Conservation (phyloP, 2,113 vertebrate species). For the Genyomyrus donnyi region DNA sequence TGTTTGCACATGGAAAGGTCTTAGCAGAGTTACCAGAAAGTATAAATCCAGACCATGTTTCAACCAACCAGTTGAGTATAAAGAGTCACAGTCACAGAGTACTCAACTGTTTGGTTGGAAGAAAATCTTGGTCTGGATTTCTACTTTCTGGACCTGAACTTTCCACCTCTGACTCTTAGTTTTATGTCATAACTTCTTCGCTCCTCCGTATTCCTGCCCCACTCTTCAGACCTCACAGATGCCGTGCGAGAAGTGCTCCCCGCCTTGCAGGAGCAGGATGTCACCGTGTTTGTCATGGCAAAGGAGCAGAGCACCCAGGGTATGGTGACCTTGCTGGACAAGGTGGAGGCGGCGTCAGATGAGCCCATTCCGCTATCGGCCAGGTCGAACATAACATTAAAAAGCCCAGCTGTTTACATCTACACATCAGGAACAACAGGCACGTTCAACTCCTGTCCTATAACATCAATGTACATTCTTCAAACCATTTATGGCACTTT, state of each 20-base stretch:
- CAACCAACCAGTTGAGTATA: neutral
- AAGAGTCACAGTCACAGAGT: too few species aligned
- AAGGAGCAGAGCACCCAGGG: slow-evolving; percentile 56
- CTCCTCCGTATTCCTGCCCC: neutral
- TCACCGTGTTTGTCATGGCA: slow-evolving; percentile 64
- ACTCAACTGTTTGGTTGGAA: neutral
- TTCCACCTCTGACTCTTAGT: neutral
- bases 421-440: slow-evolving; percentile 87
- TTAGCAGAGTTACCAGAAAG: neutral
- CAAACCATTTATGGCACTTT: neutral
- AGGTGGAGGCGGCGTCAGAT: slow-evolving; percentile 59
- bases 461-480: neutral
- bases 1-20: neutral
- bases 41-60: neutral
- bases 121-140: neutral
- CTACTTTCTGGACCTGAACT: neutral
- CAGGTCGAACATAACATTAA: slow-evolving; percentile 61
- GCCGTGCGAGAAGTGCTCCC: slow-evolving; percentile 70
- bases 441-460: slow-evolving; percentile 31
- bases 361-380: slow-evolving; percentile 53
- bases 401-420: slow-evolving; percentile 71
- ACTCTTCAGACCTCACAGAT: slow-evolving; percentile 57
- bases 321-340: slow-evolving; percentile 60
- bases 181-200: neutral
- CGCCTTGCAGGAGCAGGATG: slow-evolving; percentile 56